Evolutionary conservation across 2,888 invertebrate genomes (phyloP).

Genomic region (Phyto melanocephala): DNA sequence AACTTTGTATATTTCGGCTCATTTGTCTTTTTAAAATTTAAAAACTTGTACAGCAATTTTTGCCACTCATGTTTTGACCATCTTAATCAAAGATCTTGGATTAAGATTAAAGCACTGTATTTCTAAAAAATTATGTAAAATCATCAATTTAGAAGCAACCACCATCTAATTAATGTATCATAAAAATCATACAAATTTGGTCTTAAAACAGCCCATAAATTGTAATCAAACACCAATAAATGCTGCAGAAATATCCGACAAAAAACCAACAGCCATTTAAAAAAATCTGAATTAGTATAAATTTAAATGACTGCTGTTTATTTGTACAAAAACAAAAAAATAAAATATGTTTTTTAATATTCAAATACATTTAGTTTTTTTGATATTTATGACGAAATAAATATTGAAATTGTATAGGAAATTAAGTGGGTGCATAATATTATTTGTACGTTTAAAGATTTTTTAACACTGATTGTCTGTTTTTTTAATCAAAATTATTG

Average conservation of each 20-base stretch:
- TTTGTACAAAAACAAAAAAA: not conserved
- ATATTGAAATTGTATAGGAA: conserved; percentile 31
- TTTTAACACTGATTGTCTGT: conserved; percentile 46
- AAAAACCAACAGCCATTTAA: not conserved
- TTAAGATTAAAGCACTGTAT: no score
- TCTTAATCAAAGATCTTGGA: no score
- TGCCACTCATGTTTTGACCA: no score
- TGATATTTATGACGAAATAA: conserved; percentile 39
- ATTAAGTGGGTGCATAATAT: conserved; percentile 54
- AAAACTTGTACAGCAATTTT: no score
- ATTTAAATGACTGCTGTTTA: no score
- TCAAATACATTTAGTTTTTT: not conserved
- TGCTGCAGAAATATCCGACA: not conserved
- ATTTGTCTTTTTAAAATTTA: no score
- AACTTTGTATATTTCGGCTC: no score
- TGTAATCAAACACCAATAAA: conserved; percentile 60
- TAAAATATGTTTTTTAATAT: not conserved
- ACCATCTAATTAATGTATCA: conserved; percentile 59
- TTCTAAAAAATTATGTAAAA: conserved; percentile 40
- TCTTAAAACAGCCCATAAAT: conserved; percentile 55
- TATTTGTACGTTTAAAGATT: conserved; percentile 41
- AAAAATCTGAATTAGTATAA: conserved; percentile 10
- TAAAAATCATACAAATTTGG: conserved; percentile 54
- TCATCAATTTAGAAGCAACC: conserved; percentile 41
- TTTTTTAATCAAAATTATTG: conserved; percentile 25